Percentiles rank a stretch among this genome's conserved stretches.
Evolutionary conservation across 2,113 vertebrate species (phyloP).

Genomic region (Benthochromis sp.): DNA sequence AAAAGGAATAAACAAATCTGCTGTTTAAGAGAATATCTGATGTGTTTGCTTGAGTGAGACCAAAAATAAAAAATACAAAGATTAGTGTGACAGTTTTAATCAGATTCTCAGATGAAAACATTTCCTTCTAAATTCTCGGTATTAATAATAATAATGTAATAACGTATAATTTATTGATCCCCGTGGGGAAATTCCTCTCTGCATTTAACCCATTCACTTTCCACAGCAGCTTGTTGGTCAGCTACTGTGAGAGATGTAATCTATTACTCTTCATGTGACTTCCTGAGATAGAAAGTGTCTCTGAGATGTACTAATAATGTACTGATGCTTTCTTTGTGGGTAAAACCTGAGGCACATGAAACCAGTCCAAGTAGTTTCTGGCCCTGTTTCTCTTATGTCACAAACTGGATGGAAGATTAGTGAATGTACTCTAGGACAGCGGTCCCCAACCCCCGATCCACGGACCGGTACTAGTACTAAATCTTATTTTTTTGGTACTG

Average conservation of each 20-base stretch:
- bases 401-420: too few relatives aligned
- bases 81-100: neutral
- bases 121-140: neutral
- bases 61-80: neutral
- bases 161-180: too few relatives aligned
- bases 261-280: neutral
- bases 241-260: neutral
- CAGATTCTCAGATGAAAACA: neutral
- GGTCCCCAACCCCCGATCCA: too few relatives aligned
- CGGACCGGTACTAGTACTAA: too few relatives aligned
- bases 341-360: too few relatives aligned
- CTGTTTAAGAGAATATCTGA: neutral
- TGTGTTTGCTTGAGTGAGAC: neutral
- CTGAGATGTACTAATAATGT: neutral
- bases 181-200: neutral
- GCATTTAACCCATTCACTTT: neutral
- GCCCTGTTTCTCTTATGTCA: too few relatives aligned
- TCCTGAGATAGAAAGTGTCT: neutral
- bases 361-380: too few relatives aligned
- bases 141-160: neutral
- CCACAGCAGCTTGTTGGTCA: neutral
- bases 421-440: too few relatives aligned
- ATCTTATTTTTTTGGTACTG: too few relatives aligned
- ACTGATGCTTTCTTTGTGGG: neutral
- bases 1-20: neutral